phyloP scores from a whole-genome alignment of 2,888 invertebrate species.

The Gerris lacustris region DNA sequence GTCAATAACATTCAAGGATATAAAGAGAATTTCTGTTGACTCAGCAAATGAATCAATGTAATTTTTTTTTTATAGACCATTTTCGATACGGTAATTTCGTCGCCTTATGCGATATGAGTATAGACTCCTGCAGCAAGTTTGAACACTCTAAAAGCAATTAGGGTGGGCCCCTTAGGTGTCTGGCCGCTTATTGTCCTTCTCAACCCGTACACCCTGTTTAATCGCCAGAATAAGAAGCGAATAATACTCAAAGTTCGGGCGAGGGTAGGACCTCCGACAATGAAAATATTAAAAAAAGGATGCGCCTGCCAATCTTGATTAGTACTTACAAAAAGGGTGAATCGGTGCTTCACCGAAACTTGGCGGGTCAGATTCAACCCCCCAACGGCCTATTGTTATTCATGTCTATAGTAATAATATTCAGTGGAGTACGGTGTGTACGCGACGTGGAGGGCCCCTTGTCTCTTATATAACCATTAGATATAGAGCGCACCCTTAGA shows the following conservation, averaged over 20 bases:
- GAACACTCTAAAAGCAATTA: slow-evolving; percentile 3
- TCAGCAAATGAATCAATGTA: no score
- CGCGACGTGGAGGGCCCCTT: background rate
- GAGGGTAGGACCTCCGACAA: background rate
- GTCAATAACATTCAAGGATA: no score
- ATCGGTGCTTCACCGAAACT: background rate
- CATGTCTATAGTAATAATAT: slow-evolving; percentile 1
- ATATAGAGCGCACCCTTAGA: background rate
- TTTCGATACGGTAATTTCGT: no score
- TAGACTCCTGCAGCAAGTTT: background rate
- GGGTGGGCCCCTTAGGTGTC: slow-evolving; percentile 1
- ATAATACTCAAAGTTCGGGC: background rate
- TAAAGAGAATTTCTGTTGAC: no score
- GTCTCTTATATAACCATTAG: background rate
- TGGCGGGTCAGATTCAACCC: background rate
- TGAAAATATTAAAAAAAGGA: background rate
- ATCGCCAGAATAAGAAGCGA: slow-evolving; percentile 5
- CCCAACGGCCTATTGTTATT: background rate
- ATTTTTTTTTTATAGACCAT: no score
- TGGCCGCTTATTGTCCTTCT: background rate
- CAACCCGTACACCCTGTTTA: slow-evolving; percentile 1
- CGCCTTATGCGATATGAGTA: no score
- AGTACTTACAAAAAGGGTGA: background rate
- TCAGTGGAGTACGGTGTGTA: background rate
- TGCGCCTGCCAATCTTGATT: slow-evolving; percentile 5